A percentile compares a stretch with the other conserved stretches of the same genome.
Evolutionary conservation across 1,140 invertebrate species (phyloP).

Genomic region (Acromyrmex heyeri): DNA sequence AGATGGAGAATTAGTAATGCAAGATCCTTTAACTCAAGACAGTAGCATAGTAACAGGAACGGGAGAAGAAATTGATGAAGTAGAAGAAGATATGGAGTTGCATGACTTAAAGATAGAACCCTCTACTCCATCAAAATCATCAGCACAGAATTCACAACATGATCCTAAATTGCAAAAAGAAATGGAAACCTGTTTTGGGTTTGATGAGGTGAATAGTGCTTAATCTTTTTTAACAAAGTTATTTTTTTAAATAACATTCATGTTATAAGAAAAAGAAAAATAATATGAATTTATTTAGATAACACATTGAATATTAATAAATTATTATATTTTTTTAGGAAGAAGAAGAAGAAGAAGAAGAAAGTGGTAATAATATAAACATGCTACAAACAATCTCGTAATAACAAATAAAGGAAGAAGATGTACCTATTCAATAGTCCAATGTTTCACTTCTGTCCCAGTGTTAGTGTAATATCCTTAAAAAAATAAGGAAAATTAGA

Average conservation of each 20-base stretch:
- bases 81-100: slow-evolving; percentile 82
- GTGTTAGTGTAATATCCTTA: slow-evolving; percentile 63
- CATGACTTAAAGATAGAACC: slow-evolving; percentile 82
- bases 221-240: slow-evolving; percentile 12
- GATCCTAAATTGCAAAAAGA: slow-evolving; percentile 88
- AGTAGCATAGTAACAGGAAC: slow-evolving; percentile 79
- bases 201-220: slow-evolving; percentile 90
- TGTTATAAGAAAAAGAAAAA: not conserved
- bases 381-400: slow-evolving; percentile 84
- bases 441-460: slow-evolving; percentile 79
- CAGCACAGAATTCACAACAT: slow-evolving; percentile 80
- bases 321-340: slow-evolving; percentile 72
- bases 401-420: slow-evolving; percentile 71
- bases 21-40: slow-evolving; percentile 85
- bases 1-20: slow-evolving; percentile 85
- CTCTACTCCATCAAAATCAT: slow-evolving; percentile 68
- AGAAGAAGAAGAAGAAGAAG: slow-evolving; percentile 82
- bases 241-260: slow-evolving; percentile 12
- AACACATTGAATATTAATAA: not conserved
- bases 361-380: slow-evolving; percentile 80
- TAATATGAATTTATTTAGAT: slow-evolving; percentile 19
- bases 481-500: slow-evolving; percentile 28
- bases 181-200: slow-evolving; percentile 94
- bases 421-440: slow-evolving; percentile 81
- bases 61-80: slow-evolving; percentile 80